Conservation (phyloP, 2,888 invertebrate genomes). For the Graphium colonna region DNA sequence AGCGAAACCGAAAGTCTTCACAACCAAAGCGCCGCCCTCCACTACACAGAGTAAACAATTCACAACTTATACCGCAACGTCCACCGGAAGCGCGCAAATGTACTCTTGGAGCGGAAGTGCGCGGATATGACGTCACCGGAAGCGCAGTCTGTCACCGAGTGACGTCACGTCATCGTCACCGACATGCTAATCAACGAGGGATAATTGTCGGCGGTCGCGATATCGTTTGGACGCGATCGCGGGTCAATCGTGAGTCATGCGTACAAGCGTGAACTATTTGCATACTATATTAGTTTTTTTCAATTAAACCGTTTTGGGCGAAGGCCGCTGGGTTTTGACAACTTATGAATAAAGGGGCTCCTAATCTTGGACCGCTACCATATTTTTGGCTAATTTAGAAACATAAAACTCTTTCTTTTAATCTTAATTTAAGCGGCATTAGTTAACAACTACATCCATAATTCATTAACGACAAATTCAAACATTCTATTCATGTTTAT, state of each 20-base stretch:
- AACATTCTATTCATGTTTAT: too few relatives aligned
- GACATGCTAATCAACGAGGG: slow-evolving; percentile 18
- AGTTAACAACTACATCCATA: too few relatives aligned
- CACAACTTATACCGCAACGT: slow-evolving; percentile 32
- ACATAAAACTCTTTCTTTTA: too few relatives aligned
- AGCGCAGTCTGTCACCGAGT: slow-evolving; percentile 72
- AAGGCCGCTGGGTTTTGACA: not conserved
- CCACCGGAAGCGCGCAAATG: slow-evolving; percentile 55
- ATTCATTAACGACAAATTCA: too few relatives aligned
- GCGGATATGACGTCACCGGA: slow-evolving; percentile 77
- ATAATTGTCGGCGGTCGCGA: slow-evolving; percentile 11
- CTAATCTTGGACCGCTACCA: too few relatives aligned
- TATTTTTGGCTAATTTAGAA: too few relatives aligned
- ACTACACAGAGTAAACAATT: not conserved
- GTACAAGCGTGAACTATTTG: not conserved
- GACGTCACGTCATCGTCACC: slow-evolving; percentile 32
- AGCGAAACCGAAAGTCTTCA: not conserved
- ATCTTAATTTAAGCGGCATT: too few relatives aligned
- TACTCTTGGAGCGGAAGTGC: slow-evolving; percentile 66
- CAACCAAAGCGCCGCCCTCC: not conserved
- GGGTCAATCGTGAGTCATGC: slow-evolving; percentile 5
- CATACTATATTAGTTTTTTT: not conserved
- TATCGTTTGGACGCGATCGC: not conserved
- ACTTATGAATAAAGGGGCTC: too few relatives aligned
- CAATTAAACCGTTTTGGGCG: not conserved